Conservation (phyloP, 2,888 invertebrate species). For the Cremastobaeus sp. region DNA sequence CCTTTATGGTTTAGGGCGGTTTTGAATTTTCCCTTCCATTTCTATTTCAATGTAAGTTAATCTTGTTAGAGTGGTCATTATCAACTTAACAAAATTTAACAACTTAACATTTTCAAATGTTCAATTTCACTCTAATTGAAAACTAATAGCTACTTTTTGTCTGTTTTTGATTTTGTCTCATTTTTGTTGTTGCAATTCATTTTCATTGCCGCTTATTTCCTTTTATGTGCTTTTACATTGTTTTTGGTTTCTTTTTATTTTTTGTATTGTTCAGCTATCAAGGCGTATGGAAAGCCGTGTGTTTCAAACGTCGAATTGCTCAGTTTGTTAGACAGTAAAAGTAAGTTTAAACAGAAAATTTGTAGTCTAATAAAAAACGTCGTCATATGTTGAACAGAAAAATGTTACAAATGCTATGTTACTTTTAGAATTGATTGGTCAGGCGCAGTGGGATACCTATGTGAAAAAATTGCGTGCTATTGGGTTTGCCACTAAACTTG, state of each 20-base stretch:
- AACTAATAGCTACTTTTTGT: too few relatives aligned
- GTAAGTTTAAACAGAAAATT: too few relatives aligned
- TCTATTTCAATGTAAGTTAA: too few relatives aligned
- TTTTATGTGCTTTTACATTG: constrained; percentile 19
- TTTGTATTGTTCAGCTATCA: constrained; percentile 79
- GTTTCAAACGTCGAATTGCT: constrained; percentile 79
- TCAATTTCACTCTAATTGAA: too few relatives aligned
- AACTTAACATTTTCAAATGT: not conserved
- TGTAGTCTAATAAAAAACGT: too few relatives aligned
- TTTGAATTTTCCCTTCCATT: too few relatives aligned
- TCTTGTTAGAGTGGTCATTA: too few relatives aligned
- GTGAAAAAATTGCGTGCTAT: constrained; percentile 70
- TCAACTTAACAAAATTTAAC: too few relatives aligned
- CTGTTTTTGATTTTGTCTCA: too few relatives aligned
- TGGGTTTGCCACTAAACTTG: constrained; percentile 69
- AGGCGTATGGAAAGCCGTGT: constrained; percentile 81
- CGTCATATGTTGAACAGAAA: not conserved
- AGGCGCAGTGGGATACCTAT: constrained; percentile 74
- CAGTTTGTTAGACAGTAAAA: constrained; percentile 72
- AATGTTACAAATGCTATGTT: constrained; percentile 2
- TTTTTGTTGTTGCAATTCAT: too few relatives aligned
- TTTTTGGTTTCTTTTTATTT: constrained; percentile 62
- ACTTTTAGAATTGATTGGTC: constrained; percentile 68
- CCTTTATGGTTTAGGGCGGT: not conserved
- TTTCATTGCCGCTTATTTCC: not conserved